phyloP scores from a whole-genome alignment of 2,113 vertebrate genomes.

The Festucalex cinctus region DNA sequence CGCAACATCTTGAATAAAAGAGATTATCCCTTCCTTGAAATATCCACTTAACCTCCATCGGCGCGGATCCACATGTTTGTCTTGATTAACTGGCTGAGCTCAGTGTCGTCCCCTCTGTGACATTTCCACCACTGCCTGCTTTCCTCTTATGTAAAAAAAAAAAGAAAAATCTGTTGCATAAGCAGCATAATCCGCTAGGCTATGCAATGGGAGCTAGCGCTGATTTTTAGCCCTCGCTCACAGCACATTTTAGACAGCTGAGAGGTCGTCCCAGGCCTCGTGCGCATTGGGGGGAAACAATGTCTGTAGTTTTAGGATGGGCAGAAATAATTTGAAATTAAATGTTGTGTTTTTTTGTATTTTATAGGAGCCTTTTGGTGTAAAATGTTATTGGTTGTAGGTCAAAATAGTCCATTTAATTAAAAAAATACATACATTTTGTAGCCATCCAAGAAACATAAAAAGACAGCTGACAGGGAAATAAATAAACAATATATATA shows the following conservation, averaged over 20 bases:
- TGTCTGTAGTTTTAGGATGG: too few species aligned
- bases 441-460: too few species aligned
- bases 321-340: too few species aligned
- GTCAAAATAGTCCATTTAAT: too few species aligned
- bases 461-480: too few species aligned
- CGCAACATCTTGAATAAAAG: not conserved
- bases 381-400: too few species aligned
- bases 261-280: conserved; percentile 1
- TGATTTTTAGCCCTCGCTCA: conserved; percentile 39
- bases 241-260: not conserved
- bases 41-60: conserved; percentile 5
- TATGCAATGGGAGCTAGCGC: conserved; percentile 28
- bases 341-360: too few species aligned
- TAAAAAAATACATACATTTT: too few species aligned
- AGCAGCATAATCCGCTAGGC: conserved; percentile 55
- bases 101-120: conserved; percentile 21
- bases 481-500: too few species aligned
- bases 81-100: conserved; percentile 13
- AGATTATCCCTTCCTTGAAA: conserved; percentile 29
- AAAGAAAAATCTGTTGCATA: conserved; percentile 55
- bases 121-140: conserved; percentile 18
- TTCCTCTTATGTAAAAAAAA: conserved; percentile 63
- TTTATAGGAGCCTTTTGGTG: too few species aligned
- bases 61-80: not conserved
- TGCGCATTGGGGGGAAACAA: not conserved